Conservation (phyloP, 2,113 vertebrate species). For the Potamarius usumacintae region DNA sequence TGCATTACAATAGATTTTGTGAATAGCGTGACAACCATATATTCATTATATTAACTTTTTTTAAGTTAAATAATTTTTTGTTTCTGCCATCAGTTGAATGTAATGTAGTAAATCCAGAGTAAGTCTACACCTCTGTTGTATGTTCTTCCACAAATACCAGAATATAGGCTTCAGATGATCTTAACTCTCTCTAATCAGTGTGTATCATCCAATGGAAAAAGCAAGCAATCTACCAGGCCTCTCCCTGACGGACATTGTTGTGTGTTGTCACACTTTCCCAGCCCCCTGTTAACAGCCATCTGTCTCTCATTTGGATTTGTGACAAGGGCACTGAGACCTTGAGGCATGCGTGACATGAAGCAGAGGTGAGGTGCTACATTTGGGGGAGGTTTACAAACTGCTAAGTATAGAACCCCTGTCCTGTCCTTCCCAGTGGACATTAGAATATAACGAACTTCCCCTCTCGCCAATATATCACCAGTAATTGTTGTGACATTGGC, state of each 20-base stretch:
- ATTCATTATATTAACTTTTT: background rate
- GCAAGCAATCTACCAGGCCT: conserved; percentile 20
- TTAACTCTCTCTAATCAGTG: conserved; percentile 1
- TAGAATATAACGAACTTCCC: conserved; percentile 40
- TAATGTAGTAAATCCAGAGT: background rate
- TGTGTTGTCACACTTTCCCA: conserved; percentile 39
- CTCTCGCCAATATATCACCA: conserved; percentile 49
- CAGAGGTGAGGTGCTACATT: conserved; percentile 53
- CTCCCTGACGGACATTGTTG: conserved; percentile 29
- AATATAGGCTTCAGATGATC: background rate
- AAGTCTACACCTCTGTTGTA: background rate
- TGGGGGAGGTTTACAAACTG: conserved; percentile 50
- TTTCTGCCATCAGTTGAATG: background rate
- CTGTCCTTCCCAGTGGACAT: conserved; percentile 11
- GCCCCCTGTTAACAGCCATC: conserved; percentile 55
- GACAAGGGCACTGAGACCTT: conserved; percentile 59
- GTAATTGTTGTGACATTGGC: conserved; percentile 41
- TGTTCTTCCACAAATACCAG: background rate
- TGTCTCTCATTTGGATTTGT: conserved; percentile 58
- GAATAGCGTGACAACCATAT: background rate
- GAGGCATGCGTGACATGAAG: conserved; percentile 50
- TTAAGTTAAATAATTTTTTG: too few species aligned
- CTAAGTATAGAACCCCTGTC: conserved; percentile 52
- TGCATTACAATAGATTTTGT: background rate
- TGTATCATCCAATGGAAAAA: conserved; percentile 44